Base-by-base conservation (phyloP, 2,797 vertebrate species). In the Tokudaia muenninki region DNA sequence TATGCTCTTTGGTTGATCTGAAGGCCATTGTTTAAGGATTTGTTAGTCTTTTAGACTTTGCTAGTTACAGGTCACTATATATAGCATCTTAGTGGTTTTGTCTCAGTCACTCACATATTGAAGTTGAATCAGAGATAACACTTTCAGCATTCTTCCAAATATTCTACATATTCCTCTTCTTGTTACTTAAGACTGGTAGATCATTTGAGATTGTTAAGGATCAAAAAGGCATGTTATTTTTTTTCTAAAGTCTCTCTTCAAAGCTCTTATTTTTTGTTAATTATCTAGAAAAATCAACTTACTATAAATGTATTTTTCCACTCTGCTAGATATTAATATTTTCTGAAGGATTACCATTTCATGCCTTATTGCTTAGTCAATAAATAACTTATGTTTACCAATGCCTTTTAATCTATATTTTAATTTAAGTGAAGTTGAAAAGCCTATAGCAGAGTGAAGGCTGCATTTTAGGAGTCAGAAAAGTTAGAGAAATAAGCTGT, bases 291-390 rank as follows among this genome's bases (percentile, higher is more conserved):
- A 78, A 94, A 61, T 24, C 63, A 81, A 55, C 55, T 61, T 61
- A 44, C 12, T 89, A 41, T 21, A 90, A 83, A 80, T 13, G 84
- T 86, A 44, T 5, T 26, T 93, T 97, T 95, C 50, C 1, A 50
- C 80, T 70, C n/a, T 55, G 82, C 63, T n/a, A 77, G 41, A 67
- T 93, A 44, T 37, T 87, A 26, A 61, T 47, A 31, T 87, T 92
- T 90, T 94, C 37, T 72, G 74, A 77, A 92, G 44, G 19, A 50
- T 63, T 93, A 34, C 44, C 24, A 55, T 70, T 92, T 89, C n/a
- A 41, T 95, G 70, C 72, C 72, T 87, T 96, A 93, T 80, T 89
- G 72, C 80, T 97, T 84, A 94, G 72, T 96, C 90, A 67, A 52
- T 93, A 87, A 78, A 34, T 88, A 72, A n/a, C 22, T 63, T 52